phyloP scores from a whole-genome alignment of 2,888 invertebrate genomes.

The Eucera pruinosa region DNA sequence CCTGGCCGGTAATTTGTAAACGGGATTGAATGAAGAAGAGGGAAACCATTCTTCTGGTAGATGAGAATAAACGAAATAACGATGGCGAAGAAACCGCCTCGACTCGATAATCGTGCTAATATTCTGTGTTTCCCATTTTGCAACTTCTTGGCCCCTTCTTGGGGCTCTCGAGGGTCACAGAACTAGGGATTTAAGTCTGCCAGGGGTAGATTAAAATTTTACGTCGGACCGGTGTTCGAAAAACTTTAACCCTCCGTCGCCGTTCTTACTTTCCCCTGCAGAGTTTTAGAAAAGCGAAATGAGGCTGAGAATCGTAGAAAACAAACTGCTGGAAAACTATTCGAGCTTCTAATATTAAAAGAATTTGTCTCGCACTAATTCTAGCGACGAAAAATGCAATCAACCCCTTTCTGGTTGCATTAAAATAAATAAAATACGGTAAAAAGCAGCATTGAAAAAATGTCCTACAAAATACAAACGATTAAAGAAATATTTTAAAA shows the following conservation, averaged over 20 bases:
- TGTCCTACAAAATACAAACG: too few species aligned
- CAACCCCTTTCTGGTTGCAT: too few species aligned
- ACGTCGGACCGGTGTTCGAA: constrained; percentile 47
- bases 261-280: not conserved
- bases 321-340: constrained; percentile 7
- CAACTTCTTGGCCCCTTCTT: constrained; percentile 63
- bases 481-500: too few species aligned
- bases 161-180: constrained; percentile 17
- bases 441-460: too few species aligned
- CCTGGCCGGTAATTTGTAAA: constrained; percentile 45
- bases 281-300: constrained; percentile 10
- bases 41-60: not conserved
- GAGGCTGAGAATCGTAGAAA: constrained; percentile 18
- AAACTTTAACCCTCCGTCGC: constrained; percentile 59
- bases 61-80: constrained; percentile 50
- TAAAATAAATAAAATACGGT: too few species aligned
- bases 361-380: too few species aligned
- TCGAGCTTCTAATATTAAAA: too few species aligned
- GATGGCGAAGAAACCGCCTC: constrained; percentile 36
- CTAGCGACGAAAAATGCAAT: too few species aligned
- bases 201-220: constrained; percentile 68
- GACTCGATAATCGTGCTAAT: constrained; percentile 66
- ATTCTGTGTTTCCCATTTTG: constrained; percentile 71
- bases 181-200: constrained; percentile 4
- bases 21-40: constrained; percentile 3